Base-by-base conservation (phyloP, 2,888 invertebrate species). In the Hyalella azteca region DNA sequence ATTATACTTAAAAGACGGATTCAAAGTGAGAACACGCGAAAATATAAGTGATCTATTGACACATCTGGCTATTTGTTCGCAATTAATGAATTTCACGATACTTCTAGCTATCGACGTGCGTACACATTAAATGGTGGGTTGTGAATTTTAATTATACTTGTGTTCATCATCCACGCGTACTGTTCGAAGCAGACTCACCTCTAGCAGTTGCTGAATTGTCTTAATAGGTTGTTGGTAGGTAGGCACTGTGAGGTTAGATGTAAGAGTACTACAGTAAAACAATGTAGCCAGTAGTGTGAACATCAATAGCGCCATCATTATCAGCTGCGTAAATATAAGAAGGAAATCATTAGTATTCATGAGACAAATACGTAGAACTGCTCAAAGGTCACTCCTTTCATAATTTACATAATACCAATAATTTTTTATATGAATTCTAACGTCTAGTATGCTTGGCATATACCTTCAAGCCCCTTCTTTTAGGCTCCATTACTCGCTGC, bases 381-480 rank as follows among this genome's bases (percentile, higher is more conserved):
- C 15, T 45, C 15, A 15, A 15, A 7, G 15, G 9, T 7, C 9
- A 15, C 45, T 7, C 15, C 7, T 45, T 45, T 45, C 45, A 45
- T 45, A 45, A 11, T 45, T 45, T 11, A 45, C n/a, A 45, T 45
- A 7, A 15, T 45, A 45, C 45, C 15, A n/a, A n/a, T n/a, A n/a
- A n/a, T n/a, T n/a, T n/a, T n/a, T n/a, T n/a, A n/a, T n/a, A n/a
- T n/a, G n/a, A n/a, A n/a, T n/a, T n/a, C n/a, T n/a, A n/a, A n/a
- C n/a, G n/a, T n/a, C n/a, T n/a, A 54, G 2, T 22, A 11, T 15
- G 45, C 9, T 45, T 45, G 45, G 5, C 2, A 60, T 36, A 4
- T 3, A 60, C 60, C 60, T 60, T 60, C 60, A 60, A 15, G 32
- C 60, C 60, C 60, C 60, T 36, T 60, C 60, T 36, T 36, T 60